phyloP scores from a whole-genome alignment of 2,888 invertebrate genomes.

The Sthenelais limicola region DNA sequence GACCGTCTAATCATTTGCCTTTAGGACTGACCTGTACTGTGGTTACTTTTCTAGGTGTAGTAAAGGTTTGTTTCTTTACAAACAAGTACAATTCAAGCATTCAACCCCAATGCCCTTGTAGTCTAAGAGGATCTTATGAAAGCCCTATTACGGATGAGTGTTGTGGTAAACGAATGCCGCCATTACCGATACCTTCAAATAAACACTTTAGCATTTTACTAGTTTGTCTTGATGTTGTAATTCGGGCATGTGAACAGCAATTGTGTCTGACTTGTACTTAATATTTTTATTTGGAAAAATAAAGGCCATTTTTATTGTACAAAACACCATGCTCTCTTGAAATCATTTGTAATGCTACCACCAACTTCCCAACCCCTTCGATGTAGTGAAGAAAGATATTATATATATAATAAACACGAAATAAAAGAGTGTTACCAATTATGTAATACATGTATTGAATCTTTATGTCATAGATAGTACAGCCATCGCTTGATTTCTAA shows the following conservation, averaged over 20 bases:
- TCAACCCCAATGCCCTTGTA: constrained; percentile 33
- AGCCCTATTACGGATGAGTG: constrained; percentile 31
- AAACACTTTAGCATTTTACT: constrained; percentile 43
- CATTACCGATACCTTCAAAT: constrained; percentile 33
- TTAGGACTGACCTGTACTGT: constrained; percentile 28
- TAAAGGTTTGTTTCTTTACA: constrained; percentile 33
- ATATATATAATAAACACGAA: too few relatives aligned
- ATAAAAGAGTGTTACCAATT: too few relatives aligned
- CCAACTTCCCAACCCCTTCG: too few relatives aligned
- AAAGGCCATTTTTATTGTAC: constrained; percentile 46
- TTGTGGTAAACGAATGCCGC: constrained; percentile 34
- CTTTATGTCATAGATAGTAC: too few relatives aligned
- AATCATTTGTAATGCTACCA: too few relatives aligned
- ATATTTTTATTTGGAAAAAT: constrained; percentile 46
- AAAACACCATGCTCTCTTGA: constrained; percentile 37
- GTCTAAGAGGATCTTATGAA: constrained; percentile 26
- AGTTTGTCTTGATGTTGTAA: constrained; percentile 43
- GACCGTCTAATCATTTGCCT: constrained; percentile 8
- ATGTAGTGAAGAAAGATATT: too few relatives aligned
- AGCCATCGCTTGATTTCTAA: too few relatives aligned
- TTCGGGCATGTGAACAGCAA: constrained; percentile 39
- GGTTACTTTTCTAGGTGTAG: constrained; percentile 38
- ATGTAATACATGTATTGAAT: too few relatives aligned
- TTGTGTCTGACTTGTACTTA: constrained; percentile 44
- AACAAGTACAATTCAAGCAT: constrained; percentile 29